Conservation (phyloP, 2,113 vertebrate genomes). For the Nycticryphes semicollaris region DNA sequence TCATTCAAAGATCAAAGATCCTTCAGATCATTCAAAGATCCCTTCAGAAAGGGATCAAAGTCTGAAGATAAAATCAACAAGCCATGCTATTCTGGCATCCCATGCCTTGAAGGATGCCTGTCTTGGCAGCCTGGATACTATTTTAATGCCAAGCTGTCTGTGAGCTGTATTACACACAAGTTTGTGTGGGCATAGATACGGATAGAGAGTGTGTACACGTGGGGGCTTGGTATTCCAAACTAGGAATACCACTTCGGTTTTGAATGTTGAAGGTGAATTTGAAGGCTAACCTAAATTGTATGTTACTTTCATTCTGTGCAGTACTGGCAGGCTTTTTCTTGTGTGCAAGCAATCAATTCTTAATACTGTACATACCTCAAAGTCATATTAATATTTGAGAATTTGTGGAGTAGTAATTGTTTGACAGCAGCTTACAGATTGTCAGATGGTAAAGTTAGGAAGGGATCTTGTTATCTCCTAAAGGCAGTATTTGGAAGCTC, state of each 20-base stretch:
- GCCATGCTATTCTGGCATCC: neutral
- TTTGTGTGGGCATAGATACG: neutral
- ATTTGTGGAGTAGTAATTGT: neutral
- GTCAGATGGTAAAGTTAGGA: neutral
- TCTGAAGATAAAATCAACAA: neutral
- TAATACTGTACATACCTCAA: neutral
- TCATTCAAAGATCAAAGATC: neutral
- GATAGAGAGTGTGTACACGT: fast-evolving
- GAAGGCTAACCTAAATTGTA: neutral
- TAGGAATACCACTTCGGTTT: neutral
- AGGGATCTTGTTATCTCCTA: neutral
- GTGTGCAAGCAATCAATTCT: neutral
- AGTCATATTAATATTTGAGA: neutral
- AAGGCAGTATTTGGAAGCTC: neutral
- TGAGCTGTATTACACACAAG: neutral
- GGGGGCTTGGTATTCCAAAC: neutral
- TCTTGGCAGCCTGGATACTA: neutral
- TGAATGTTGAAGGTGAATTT: neutral
- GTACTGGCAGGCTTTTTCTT: neutral
- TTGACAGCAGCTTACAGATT: neutral
- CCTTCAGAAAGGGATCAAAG: neutral
- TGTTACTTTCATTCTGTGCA: neutral
- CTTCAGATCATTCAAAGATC: no score
- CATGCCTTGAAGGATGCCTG: neutral
- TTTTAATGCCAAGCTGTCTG: neutral